Conservation (phyloP, 2,113 vertebrate species). For the Cynopterus brachyotis region DNA sequence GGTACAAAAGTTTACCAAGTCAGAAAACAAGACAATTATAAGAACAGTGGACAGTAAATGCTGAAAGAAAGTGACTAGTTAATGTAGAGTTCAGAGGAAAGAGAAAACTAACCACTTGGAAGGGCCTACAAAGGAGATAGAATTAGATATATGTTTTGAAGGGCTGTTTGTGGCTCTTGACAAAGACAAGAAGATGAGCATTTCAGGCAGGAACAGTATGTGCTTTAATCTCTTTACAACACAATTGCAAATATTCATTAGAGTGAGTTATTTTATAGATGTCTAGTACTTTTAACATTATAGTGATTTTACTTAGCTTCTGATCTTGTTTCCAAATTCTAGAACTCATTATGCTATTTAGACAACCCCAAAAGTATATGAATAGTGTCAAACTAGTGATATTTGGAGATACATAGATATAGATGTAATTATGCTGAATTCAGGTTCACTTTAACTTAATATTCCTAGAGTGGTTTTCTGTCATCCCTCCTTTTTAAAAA, state of each 20-base stretch:
- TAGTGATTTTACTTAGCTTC: background rate
- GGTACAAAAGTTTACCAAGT: background rate
- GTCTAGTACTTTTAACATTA: background rate
- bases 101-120: background rate
- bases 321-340: slow-evolving; percentile 11
- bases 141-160: background rate
- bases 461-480: background rate
- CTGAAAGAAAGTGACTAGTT: background rate
- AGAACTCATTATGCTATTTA: background rate
- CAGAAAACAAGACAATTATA: background rate
- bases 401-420: background rate
- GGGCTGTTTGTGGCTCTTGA: background rate
- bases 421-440: background rate
- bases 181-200: background rate
- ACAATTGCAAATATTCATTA: background rate
- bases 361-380: background rate
- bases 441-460: background rate
- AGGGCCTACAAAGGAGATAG: background rate
- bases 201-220: background rate
- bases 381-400: background rate
- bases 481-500: background rate
- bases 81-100: background rate
- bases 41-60: background rate
- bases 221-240: background rate
- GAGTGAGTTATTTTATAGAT: background rate